Conservation (phyloP, 2,797 vertebrate species). For the Typhlichthys eigenmanni region DNA sequence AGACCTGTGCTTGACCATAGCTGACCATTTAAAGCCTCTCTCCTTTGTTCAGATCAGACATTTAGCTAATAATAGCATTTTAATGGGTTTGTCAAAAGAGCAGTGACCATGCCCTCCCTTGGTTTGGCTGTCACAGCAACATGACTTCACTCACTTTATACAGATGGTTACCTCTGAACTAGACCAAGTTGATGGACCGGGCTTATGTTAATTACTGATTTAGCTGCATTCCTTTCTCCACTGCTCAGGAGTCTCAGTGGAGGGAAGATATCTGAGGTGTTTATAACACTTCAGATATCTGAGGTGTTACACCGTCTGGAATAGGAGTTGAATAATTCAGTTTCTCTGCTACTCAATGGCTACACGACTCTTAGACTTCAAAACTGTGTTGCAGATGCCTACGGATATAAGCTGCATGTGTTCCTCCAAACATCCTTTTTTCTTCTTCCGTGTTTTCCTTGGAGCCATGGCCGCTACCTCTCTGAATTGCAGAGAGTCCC, state of each 20-base stretch:
- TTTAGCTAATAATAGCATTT: constrained; percentile 71
- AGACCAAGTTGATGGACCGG: background rate
- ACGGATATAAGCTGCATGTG: constrained; percentile 38
- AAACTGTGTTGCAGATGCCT: constrained; percentile 44
- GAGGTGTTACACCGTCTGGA: constrained; percentile 34
- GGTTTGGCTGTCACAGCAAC: constrained; percentile 29
- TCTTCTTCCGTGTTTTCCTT: constrained; percentile 19
- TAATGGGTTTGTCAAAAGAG: constrained; percentile 50
- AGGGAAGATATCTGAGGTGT: constrained; percentile 18
- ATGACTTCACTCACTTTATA: background rate
- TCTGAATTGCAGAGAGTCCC: constrained; percentile 36
- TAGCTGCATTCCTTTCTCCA: background rate
- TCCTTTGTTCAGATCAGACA: constrained; percentile 50
- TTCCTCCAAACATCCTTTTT: constrained; percentile 43
- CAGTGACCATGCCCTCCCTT: constrained; percentile 31
- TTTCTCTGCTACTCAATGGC: constrained; percentile 16
- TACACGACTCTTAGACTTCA: constrained; percentile 32
- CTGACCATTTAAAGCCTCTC: constrained; percentile 61
- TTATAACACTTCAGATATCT: constrained; percentile 23
- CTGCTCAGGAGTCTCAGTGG: background rate
- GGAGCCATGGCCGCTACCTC: constrained; percentile 28
- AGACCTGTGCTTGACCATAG: too few relatives aligned
- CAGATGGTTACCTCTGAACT: constrained; percentile 9
- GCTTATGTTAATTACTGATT: constrained; percentile 1
- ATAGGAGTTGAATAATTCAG: constrained; percentile 45